Evolutionary conservation across 1,140 invertebrate species (phyloP).

Genomic region (Littorina saxatilis): DNA sequence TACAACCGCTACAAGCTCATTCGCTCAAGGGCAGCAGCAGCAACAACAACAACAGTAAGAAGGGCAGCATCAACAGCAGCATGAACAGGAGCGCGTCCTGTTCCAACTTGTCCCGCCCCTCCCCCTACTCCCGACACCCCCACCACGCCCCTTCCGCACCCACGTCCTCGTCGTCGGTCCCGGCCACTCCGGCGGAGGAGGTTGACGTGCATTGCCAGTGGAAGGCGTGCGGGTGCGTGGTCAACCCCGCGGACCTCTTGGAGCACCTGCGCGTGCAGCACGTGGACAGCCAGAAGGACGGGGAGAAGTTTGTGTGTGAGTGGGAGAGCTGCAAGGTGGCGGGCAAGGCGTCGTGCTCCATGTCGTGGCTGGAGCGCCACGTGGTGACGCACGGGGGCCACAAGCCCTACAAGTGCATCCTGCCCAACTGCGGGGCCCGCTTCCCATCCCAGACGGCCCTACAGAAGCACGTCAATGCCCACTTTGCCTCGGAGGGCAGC

Average conservation of each 20-base stretch:
- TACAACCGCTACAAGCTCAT: neutral
- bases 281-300: constrained; percentile 87
- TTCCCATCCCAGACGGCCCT: constrained; percentile 93
- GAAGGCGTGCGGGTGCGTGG: constrained; percentile 86
- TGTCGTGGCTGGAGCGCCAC: constrained; percentile 94
- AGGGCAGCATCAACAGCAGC: constrained; percentile 13
- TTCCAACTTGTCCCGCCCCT: neutral
- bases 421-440: constrained; percentile 92
- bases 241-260: constrained; percentile 87
- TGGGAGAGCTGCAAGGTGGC: constrained; percentile 98
- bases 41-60: constrained; percentile 21
- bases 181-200: constrained; percentile 21
- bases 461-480: constrained; percentile 94
- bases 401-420: constrained; percentile 96
- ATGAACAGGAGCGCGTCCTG: constrained; percentile 6
- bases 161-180: neutral
- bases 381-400: constrained; percentile 91
- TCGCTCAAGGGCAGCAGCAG: constrained; percentile 28
- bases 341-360: constrained; percentile 91
- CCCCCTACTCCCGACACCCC: neutral
- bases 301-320: constrained; percentile 90
- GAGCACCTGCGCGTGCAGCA: constrained; percentile 93
- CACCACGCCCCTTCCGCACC: neutral
- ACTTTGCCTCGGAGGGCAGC: constrained; percentile 84
- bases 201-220: constrained; percentile 82